Evolutionary conservation across 2,797 vertebrate species (phyloP), one percentile per base, ranked within the genome.

Genomic region (Syngnathus acus): DNA sequence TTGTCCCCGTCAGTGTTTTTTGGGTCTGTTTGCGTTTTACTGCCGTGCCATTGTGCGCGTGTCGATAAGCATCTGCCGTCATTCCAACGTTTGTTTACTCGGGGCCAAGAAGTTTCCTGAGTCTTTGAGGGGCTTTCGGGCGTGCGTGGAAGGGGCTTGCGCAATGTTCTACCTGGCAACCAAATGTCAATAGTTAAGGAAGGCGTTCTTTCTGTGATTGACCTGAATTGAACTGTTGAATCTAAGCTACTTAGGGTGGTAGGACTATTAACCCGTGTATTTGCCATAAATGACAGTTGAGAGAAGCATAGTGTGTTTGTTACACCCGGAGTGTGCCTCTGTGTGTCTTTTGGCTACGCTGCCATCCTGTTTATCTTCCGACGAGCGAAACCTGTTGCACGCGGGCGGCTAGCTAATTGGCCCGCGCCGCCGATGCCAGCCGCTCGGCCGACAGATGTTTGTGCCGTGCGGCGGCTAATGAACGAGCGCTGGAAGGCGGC

Each of bases 361-460:
- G 8, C 60, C 62, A 62, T 84, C 75, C 78, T 83, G 83, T 82
- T 87, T 88, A 82, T 88, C 83, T 78, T 76, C 67, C 81, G 72
- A 78, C 70, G 39, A 7, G 54, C 54, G 8, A 69, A 83, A 87
- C 85, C 84, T 87, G 85, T 88, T 89, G 87, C 77, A 51, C 68
- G 78, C 63, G 1, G 81, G 78, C 62, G 1, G 81, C 78, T 78
- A 73, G 66, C 81, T 87, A 88, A 87, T 86, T 79, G 71, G 75
- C 79, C 70, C 66, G 79, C 74, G 83, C 80, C 71, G 9, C 54
- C 21, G 13, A 26, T 72, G 86, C 87, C 87, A 84, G 65, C 72
- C 73, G 48, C 78, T 80, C 66, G 67, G 54, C 77, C 71, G 84
- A 86, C 87, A 88, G 86, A 87, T 89, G 86, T 87, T 87, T 78